Evolutionary conservation across 2,888 invertebrate species (phyloP).

Genomic region (Xanthorhoe designata): DNA sequence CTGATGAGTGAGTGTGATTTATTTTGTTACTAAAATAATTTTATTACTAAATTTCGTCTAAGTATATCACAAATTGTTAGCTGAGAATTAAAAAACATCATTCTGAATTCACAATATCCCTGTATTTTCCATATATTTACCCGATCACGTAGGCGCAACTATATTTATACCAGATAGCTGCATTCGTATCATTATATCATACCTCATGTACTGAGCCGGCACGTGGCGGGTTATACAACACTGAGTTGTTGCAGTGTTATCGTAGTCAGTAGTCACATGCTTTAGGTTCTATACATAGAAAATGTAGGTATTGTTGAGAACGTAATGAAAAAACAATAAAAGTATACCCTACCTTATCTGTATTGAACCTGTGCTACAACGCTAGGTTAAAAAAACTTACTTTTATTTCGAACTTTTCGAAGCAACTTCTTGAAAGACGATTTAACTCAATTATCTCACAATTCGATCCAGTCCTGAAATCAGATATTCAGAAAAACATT

Average conservation of each 20-base stretch:
- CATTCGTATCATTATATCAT: conserved; percentile 28
- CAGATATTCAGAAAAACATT: no score
- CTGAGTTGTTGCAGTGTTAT: conserved; percentile 20
- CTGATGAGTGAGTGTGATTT: no score
- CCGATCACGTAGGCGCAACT: background rate
- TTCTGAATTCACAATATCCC: background rate
- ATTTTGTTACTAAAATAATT: no score
- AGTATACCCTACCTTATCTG: background rate
- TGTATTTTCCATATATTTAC: conserved; percentile 2
- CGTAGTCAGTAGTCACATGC: conserved; percentile 31
- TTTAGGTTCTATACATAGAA: background rate
- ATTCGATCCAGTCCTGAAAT: no score
- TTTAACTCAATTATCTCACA: no score
- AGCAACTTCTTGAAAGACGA: no score
- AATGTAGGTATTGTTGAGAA: background rate
- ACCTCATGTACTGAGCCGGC: conserved; percentile 18
- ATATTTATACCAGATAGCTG: conserved; percentile 9
- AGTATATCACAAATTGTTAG: no score
- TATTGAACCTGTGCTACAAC: background rate
- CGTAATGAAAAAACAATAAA: background rate
- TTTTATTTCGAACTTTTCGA: no score
- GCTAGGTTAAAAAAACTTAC: background rate
- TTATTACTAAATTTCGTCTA: no score
- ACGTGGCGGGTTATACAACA: conserved; percentile 41
- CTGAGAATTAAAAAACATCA: background rate